Percentiles rank a stretch among this genome's conserved stretches.
These are phyloP conservation scores for Ischnura elegans DNA, from an alignment of 2,888 invertebrate species.

Conservation along the genomic window DNA sequence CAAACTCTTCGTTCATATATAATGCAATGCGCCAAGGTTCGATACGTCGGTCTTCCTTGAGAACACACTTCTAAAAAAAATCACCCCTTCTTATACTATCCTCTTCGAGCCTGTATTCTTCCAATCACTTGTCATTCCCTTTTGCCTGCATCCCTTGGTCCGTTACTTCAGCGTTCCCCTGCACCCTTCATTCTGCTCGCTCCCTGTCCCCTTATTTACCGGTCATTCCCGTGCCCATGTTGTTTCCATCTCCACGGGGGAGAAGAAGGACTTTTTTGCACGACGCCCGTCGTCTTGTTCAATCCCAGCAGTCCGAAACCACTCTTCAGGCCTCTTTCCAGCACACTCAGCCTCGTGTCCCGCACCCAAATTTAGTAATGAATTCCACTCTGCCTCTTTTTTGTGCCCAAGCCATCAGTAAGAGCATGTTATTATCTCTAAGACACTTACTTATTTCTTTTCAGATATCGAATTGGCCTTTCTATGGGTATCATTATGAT, in stretches of 20 bases:
- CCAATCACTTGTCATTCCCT: not conserved
- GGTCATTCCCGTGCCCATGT: not conserved
- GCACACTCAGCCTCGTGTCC: not conserved
- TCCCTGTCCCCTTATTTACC: conserved; percentile 9
- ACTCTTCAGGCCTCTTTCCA: not conserved
- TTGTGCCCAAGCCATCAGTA: too few relatives aligned
- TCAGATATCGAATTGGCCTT: too few relatives aligned
- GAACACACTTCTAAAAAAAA: too few relatives aligned
- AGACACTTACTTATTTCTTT: too few relatives aligned
- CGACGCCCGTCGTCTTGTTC: not conserved
- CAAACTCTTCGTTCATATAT: too few relatives aligned
- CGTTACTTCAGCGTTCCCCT: not conserved
- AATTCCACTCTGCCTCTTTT: too few relatives aligned
- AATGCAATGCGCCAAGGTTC: too few relatives aligned
- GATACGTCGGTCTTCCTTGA: too few relatives aligned
- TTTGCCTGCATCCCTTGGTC: not conserved
- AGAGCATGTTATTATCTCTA: too few relatives aligned
- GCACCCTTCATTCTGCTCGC: not conserved
- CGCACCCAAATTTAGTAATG: not conserved
- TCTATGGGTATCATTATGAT: too few relatives aligned
- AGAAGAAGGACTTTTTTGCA: not conserved
- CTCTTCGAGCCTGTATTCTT: not conserved
- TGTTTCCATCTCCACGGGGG: not conserved
- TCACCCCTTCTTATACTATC: not conserved
- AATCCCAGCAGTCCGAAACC: not conserved